Evolutionary conservation across 2,113 vertebrate genomes (phyloP).

Genomic region (Catharus minimus): DNA sequence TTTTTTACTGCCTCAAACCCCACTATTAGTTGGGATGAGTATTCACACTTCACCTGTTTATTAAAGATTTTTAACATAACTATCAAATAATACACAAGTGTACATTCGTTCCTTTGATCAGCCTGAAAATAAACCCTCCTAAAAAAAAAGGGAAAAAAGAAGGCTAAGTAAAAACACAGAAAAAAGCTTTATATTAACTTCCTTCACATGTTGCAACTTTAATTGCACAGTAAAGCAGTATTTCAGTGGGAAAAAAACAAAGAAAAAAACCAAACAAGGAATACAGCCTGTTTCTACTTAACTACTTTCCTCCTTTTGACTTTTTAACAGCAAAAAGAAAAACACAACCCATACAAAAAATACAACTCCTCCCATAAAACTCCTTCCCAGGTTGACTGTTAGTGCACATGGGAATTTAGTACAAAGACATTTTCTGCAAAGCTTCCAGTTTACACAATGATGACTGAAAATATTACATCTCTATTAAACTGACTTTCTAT

Average conservation of each 20-base stretch:
- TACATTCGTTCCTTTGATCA: background rate
- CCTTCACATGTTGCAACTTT: background rate
- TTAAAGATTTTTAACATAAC: background rate
- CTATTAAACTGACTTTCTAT: background rate
- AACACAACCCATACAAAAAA: background rate
- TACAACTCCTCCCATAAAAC: background rate
- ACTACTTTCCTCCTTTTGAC: background rate
- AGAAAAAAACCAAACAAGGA: background rate
- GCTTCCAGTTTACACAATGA: background rate
- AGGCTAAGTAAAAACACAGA: background rate
- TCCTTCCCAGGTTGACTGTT: background rate
- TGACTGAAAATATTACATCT: background rate
- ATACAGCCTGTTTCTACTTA: background rate
- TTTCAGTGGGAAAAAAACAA: background rate
- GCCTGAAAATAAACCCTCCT: background rate
- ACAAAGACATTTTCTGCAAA: background rate
- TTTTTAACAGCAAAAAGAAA: background rate
- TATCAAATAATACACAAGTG: background rate
- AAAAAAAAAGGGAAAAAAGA: background rate
- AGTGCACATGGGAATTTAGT: background rate
- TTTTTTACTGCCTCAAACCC: background rate
- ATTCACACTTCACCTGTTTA: background rate
- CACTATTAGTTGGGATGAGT: background rate
- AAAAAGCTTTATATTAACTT: background rate
- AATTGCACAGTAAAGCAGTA: background rate